Base-by-base conservation (phyloP, 1,140 invertebrate genomes). In the Brachionus plicatilis region DNA sequence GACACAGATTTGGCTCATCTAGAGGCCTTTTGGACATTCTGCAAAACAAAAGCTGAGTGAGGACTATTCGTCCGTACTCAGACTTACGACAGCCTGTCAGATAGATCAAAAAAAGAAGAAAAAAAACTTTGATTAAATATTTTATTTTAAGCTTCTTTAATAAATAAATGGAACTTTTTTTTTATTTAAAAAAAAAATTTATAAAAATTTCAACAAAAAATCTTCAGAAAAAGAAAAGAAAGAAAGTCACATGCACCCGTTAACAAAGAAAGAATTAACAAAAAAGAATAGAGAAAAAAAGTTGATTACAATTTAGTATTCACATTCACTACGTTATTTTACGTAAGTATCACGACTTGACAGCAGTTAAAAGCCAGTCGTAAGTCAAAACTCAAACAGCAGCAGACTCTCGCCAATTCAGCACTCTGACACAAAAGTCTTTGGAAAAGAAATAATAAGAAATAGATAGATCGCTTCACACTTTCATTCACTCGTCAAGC, bases 151-250 rank as follows among this genome's bases (percentile, higher is more conserved):
- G 37, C 37, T 70, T 70, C 66, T 60, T 68, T 33, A 68, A 68
- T 68, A 68, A 33, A 41, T 33, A 68, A 68, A 68, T 68, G 27
- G 27, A 41, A 68, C 27, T 68, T 72, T 29, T 68, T 68, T 68
- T 29, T 68, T 37, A 29, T 37, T 20, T 43, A 43, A 43, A 41
- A 41, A 41, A 17, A 72, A 72, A 50, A 9, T 27, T 24, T 70
- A 24, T 70, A 37, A 50, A 76, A 76, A 76, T 76, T 76, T 76
- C 45, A 76, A 76, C 72, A 76, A 76, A 76, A 76, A 50, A 76
- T 27, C 17, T 27, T 27, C 20, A 76, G n/a, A 50, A 43, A 45
- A 76, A 76, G 53, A 76, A 76, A 76, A 50, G 41, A 14, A 50
- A 50, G 47, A 50, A 76, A 50, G 20, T 50, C 72, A 76, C 72